phyloP scores from a whole-genome alignment of 2,888 invertebrate genomes.

The Acrobasis repandana region DNA sequence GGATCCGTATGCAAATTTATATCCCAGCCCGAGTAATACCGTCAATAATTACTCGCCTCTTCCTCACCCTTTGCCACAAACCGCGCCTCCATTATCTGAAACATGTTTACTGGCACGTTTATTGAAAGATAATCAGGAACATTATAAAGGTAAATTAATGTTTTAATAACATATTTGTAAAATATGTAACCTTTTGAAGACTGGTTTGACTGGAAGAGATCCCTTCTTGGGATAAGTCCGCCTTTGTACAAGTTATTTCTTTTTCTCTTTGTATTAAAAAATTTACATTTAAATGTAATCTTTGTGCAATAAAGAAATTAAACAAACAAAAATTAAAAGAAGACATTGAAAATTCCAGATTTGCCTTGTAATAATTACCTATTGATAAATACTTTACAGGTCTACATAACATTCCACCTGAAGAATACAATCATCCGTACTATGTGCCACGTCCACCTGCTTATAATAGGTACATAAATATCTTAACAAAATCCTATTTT shows the following conservation, averaged over 20 bases:
- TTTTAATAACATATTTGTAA: not conserved
- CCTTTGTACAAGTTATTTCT: too few species aligned
- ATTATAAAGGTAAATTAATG: constrained; percentile 42
- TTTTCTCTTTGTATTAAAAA: too few species aligned
- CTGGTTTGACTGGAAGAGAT: too few species aligned
- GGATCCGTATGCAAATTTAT: constrained; percentile 31
- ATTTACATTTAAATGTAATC: too few species aligned
- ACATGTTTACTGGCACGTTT: constrained; percentile 60
- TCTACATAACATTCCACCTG: constrained; percentile 40
- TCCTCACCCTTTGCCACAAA: constrained; percentile 35
- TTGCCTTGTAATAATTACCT: constrained; percentile 12
- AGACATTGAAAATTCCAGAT: constrained; percentile 11
- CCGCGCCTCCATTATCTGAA: constrained; percentile 44
- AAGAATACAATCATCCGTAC: constrained; percentile 36
- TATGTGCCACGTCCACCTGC: constrained; percentile 32
- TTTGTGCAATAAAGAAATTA: too few species aligned
- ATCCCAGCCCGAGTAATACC: constrained; percentile 29
- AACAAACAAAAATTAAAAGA: too few species aligned
- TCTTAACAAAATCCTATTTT: not conserved
- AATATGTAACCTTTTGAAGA: too few species aligned
- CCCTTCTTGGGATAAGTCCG: too few species aligned
- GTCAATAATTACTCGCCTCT: constrained; percentile 22
- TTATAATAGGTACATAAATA: constrained; percentile 41
- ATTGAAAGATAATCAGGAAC: constrained; percentile 52
- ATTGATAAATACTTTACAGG: constrained; percentile 38